Base-by-base conservation (phyloP, 2,113 vertebrate genomes). In the Pelusios castaneus region DNA sequence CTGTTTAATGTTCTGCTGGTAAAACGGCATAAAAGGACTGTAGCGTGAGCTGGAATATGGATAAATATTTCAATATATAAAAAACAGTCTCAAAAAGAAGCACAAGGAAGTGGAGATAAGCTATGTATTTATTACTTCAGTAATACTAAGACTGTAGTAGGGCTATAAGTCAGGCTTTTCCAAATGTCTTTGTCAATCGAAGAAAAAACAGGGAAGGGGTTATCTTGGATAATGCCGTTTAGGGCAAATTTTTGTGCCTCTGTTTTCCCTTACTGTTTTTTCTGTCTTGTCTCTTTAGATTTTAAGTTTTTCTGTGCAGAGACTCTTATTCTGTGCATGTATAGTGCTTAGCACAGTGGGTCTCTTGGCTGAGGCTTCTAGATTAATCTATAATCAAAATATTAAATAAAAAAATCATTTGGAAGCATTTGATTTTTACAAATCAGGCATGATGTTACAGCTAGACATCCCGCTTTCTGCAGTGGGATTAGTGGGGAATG, bases 171-270 rank as follows among this genome's bases (percentile, higher is more conserved):
- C 10, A 41, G 73, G 47, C 14, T 41, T 47, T 34, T 17, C 3
- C 85, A 91, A 31, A 27, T 87, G 90, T 78, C 47, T 79, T 55
- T 91, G 90, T 75, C 90, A 47, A 22, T 91, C 70, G 83, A 63
- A 87, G 22, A 25, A 43, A 63, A 91, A 49, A 22, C n/a, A 10
- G 63, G 16, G 13, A 76, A 45, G 24, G 24, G 24, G 38, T 76
- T 29, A 45, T 76, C 73, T 76, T 45, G 41, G 12, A 14, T 76
- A 43, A 24, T 41, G 27, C 41, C 24, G 27, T 13, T 27, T 56
- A 75, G 45, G 14, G 25, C n/a, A 47, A 27, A 82, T 29, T 38
- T n/a, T 43, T 38, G 56, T 67, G 47, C 45, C n/a, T 89, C 38
- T 16, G 24, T 76, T 73, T n/a, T 19, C 41, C 3, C 16, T 52